A percentile compares a stretch with the other conserved stretches of the same genome.
Conservation (phyloP, 2,888 invertebrate genomes). For the Drosophila ezoana region DNA sequence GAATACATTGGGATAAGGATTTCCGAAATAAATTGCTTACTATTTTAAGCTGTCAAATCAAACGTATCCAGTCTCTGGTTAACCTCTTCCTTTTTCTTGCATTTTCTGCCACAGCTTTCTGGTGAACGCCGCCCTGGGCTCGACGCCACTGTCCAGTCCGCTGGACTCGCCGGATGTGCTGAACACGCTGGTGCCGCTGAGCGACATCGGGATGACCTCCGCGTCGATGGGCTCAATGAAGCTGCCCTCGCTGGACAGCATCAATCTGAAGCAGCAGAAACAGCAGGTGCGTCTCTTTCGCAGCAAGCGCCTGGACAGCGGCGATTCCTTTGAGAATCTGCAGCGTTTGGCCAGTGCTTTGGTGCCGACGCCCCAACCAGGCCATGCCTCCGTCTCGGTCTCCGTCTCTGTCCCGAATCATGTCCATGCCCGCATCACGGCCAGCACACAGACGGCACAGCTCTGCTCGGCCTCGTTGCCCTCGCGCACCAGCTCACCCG, state of each 20-base stretch:
- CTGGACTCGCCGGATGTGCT: conserved; percentile 91
- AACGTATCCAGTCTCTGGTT: neutral
- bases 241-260: conserved; percentile 85
- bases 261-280: conserved; percentile 81
- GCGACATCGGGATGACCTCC: conserved; percentile 84
- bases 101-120: conserved; percentile 88
- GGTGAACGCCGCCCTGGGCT: conserved; percentile 92
- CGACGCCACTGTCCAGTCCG: conserved; percentile 92
- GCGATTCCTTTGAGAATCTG: conserved; percentile 84
- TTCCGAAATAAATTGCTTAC: too few relatives aligned
- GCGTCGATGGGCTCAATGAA: conserved; percentile 85
- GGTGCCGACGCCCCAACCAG: conserved; percentile 50
- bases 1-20: too few relatives aligned
- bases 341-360: conserved; percentile 83
- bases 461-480: conserved; percentile 64
- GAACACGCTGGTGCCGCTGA: conserved; percentile 84
- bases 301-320: conserved; percentile 79
- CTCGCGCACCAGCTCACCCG: conserved; percentile 76
- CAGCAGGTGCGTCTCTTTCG: conserved; percentile 83
- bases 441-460: conserved; percentile 59
- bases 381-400: conserved; percentile 42
- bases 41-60: neutral
- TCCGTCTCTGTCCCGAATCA: conserved; percentile 25
- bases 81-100: neutral
- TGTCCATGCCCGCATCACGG: conserved; percentile 32